Evolutionary conservation across 92 coral and sea anemone species (phyloP), one percentile per base, ranked within the genome.

Genomic region (Umimayanthus chanpuru): DNA sequence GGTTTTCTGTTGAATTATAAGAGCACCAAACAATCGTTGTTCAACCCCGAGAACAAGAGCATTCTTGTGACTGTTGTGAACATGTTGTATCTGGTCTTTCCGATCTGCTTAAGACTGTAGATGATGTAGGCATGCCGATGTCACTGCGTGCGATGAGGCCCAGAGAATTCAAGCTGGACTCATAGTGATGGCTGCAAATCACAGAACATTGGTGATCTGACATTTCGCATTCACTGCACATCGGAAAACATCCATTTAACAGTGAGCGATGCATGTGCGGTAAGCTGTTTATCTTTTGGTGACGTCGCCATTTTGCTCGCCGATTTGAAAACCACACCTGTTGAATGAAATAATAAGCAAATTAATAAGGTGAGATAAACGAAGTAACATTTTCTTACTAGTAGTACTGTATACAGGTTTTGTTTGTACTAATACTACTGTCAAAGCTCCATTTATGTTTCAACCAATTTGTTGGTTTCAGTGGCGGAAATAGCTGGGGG

Each of bases 251-350:
- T 77, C 98, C 92, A 73, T 95, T 95, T 78, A 97, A 89, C 64
- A 97, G 88, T 5, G 99, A 95, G 36, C 91, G 98, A 55, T 98
- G 92, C 93, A 97, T 91, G 50, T 96, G 96, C 5, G 98, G 99
- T 87, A 97, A 80, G 87, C 92, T 97, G 88, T 93, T 93, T 81
- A 97, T 97, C 81, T 97, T 97, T 81, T 95, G 98, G 80, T 97
- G 98, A 39, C 99, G 94, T 41, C 99, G 96, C 99, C 99, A 97
- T 89, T 97, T 97, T 73, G 99, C 99, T 32, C 99, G 94, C 56
- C 99, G 95, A 89, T 97, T 97, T 50, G 99, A 97, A 87, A 97
- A 97, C 99, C 99, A 97, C 15, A 97, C 99, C 99, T 97, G 84
- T 38, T 72, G 88, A 92, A 38, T 9, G n/a, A 88, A 66, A 88